These are phyloP conservation scores for Leptopilina myrica DNA, from an alignment of 2,888 invertebrate genomes.

Conservation along the genomic window DNA sequence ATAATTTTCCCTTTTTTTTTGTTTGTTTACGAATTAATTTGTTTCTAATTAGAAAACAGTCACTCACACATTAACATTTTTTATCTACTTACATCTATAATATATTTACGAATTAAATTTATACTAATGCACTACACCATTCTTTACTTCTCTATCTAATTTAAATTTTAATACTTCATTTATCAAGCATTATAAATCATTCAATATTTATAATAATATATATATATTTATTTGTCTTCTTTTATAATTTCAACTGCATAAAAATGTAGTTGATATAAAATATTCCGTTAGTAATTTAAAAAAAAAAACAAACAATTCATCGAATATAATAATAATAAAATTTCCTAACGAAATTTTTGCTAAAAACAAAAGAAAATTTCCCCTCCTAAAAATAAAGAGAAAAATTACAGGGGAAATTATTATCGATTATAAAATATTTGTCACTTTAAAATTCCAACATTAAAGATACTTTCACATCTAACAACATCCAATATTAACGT, in stretches of 20 bases:
- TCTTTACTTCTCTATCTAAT: slow-evolving; percentile 12
- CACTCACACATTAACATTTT: slow-evolving; percentile 2
- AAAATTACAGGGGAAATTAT: slow-evolving; percentile 2
- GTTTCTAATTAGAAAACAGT: not conserved
- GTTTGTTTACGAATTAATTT: not conserved
- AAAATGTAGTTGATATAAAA: not conserved
- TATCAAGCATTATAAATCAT: slow-evolving; percentile 27
- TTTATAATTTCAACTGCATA: not conserved
- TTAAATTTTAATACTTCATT: not conserved
- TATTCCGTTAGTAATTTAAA: slow-evolving; percentile 22
- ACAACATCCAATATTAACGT: slow-evolving; percentile 28
- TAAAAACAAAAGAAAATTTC: slow-evolving; percentile 36
- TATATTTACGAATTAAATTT: not conserved
- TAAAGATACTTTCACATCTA: slow-evolving; percentile 25
- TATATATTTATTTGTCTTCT: slow-evolving; percentile 9
- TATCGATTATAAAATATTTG: slow-evolving; percentile 7
- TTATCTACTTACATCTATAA: slow-evolving; percentile 8
- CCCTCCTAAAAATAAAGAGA: not conserved
- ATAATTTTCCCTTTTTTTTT: not conserved
- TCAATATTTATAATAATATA: slow-evolving; percentile 12
- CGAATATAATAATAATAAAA: slow-evolving; percentile 29
- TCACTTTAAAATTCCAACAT: slow-evolving; percentile 19
- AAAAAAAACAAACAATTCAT: slow-evolving; percentile 23
- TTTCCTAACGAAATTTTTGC: slow-evolving; percentile 50
- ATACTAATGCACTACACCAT: slow-evolving; percentile 17